A percentile compares a stretch with the other conserved stretches of the same genome.
Conservation (phyloP, 2,113 vertebrate genomes). For the Tricholaema leucomelas region DNA sequence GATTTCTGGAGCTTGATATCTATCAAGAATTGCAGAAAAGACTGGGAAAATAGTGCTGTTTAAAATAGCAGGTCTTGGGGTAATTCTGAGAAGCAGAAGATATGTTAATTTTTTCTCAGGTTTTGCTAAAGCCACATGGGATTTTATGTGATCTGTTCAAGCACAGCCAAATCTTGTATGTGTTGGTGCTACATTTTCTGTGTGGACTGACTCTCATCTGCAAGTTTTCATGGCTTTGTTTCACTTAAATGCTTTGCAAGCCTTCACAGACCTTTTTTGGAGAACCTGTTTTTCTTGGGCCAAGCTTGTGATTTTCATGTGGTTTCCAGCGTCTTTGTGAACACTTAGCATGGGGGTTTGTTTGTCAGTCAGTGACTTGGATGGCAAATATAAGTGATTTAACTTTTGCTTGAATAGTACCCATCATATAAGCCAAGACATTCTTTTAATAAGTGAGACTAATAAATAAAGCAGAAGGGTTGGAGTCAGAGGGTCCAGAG, state of each 20-base stretch:
- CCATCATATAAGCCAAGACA: conserved; percentile 13
- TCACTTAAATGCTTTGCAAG: background rate
- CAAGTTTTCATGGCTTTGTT: background rate
- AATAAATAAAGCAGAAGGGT: conserved; percentile 45
- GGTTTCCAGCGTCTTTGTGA: background rate
- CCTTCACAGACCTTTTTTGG: background rate
- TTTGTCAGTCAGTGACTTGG: conserved; percentile 7
- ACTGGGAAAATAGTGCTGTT: background rate
- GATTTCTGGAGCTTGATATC: background rate
- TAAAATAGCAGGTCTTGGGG: background rate
- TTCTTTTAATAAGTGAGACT: conserved; percentile 42
- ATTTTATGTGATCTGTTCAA: background rate
- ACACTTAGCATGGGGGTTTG: background rate
- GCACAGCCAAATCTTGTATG: background rate
- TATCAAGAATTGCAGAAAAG: background rate
- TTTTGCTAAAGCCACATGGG: background rate
- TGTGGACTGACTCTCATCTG: background rate
- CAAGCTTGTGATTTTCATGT: background rate
- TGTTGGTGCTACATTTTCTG: background rate
- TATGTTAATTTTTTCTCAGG: background rate
- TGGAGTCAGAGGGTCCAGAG: conserved; percentile 34
- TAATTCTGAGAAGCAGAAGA: background rate
- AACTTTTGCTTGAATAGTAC: conserved; percentile 23
- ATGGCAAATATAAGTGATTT: conserved; percentile 12
- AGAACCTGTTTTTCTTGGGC: rapidly evolving